Conservation (phyloP, 92 coral and sea anemone genomes). For the Umimayanthus chanpuru region DNA sequence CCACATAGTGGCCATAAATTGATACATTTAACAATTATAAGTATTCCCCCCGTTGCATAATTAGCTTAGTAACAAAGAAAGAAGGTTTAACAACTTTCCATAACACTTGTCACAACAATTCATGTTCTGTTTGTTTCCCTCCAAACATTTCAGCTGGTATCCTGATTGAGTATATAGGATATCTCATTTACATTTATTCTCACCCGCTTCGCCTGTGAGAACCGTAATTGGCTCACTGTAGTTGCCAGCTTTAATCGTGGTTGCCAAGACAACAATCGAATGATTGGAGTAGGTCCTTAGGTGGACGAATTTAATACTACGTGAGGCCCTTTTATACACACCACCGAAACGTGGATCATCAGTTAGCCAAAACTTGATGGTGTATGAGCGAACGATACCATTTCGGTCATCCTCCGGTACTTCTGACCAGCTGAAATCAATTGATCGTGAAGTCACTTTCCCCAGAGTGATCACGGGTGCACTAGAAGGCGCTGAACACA, state of each 20-base stretch:
- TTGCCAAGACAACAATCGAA: slow-evolving; percentile 21
- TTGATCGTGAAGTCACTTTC: background rate
- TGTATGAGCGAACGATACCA: slow-evolving; percentile 20
- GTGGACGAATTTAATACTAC: background rate
- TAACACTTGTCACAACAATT: background rate
- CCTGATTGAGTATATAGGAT: background rate
- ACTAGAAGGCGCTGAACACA: slow-evolving; percentile 16
- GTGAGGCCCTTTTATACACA: background rate
- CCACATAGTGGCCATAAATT: too few species aligned
- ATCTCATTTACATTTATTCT: background rate
- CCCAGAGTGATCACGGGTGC: slow-evolving; percentile 14
- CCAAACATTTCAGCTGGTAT: background rate
- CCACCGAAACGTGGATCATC: background rate
- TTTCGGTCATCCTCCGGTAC: slow-evolving; percentile 13
- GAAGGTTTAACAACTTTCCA: too few species aligned
- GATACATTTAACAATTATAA: too few species aligned
- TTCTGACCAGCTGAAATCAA: slow-evolving; percentile 18
- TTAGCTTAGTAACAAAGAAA: too few species aligned
- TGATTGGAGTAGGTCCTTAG: slow-evolving; percentile 12
- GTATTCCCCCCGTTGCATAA: too few species aligned
- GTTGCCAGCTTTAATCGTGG: slow-evolving; percentile 14
- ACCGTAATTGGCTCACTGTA: slow-evolving; percentile 21
- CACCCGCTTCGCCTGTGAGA: slow-evolving; percentile 13
- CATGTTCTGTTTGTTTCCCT: background rate
- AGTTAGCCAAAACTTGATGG: slow-evolving; percentile 6